phyloP scores from a whole-genome alignment of 2,797 vertebrate genomes.

The Lithobates pipiens region DNA sequence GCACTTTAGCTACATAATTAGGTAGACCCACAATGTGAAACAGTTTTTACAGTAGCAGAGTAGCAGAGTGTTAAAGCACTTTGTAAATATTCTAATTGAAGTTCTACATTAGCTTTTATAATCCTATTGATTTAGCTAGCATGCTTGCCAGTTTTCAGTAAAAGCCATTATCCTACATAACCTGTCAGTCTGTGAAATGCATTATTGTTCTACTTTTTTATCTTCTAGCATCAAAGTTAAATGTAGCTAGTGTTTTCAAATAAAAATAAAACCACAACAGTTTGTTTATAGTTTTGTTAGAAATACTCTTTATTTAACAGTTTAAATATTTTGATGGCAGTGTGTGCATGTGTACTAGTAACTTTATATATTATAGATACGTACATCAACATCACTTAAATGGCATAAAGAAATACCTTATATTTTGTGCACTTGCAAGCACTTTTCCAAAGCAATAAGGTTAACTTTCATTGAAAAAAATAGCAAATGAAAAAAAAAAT shows the following conservation, averaged over 20 bases:
- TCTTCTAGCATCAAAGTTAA: conserved; percentile 63
- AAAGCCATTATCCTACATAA: conserved; percentile 70
- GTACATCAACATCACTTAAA: too few species aligned
- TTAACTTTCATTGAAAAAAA: too few species aligned
- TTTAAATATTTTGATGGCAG: conserved; percentile 18
- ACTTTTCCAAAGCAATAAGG: not conserved
- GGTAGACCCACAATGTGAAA: too few species aligned
- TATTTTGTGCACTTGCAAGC: not conserved
- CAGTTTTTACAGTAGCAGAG: conserved; percentile 70
- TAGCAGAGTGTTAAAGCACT: conserved; percentile 71
- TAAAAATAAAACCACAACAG: conserved; percentile 50
- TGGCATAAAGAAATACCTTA: conserved; percentile 8
- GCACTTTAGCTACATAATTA: too few species aligned
- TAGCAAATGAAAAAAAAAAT: too few species aligned
- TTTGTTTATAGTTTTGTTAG: conserved; percentile 63
- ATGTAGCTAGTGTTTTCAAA: conserved; percentile 62
- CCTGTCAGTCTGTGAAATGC: conserved; percentile 70
- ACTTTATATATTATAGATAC: too few species aligned
- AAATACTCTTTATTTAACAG: conserved; percentile 56
- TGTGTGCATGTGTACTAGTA: conserved; percentile 1
- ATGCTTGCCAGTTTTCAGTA: conserved; percentile 67
- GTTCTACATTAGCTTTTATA: conserved; percentile 74
- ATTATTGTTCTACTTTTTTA: conserved; percentile 63
- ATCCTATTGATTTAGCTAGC: conserved; percentile 74
- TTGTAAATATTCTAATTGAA: conserved; percentile 78